Base-by-base conservation (phyloP, 2,797 vertebrate species). In the Danio albolineatus region DNA sequence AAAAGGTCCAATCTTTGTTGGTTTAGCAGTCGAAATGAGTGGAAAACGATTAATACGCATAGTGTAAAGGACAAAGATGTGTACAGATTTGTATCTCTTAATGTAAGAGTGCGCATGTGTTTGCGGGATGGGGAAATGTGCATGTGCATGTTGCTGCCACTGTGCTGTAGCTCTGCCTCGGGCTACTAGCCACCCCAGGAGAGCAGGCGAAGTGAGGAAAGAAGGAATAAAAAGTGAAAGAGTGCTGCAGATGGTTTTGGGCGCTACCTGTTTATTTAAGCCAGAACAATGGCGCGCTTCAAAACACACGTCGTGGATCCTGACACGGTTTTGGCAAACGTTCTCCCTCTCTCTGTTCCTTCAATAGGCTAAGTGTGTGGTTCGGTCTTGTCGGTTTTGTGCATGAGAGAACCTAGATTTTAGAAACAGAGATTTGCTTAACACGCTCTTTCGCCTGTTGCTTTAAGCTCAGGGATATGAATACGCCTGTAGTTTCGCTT, bases 361-460 rank as follows among this genome's bases (percentile, higher is more conserved):
- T 89, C 84, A 83, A 80, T 53, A 59, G 14, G 49, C 75, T 43
- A 76, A 86, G 82, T 91, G 91, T 92, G 91, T 90, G 90, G 86
- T 46, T 76, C 67, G 51, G 84, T 70, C 66, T 64, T 60, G 85
- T 88, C 54, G 36, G 79, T 13, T 79, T 79, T 85, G 85, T 91
- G 92, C 89, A 19, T 46, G 85, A 65, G 46, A 71, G 67, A 79
- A 73, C 76, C 57, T 69, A 59, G 57, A 71, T 79, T 46, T 39
- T 83, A 86, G 87, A 91, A 90, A 92, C 90, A 85, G 86, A 85
- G 85, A 88, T 91, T 91, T 87, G 88, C 88, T 85, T 87, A 88
- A 90, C 91, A 92, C 87, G 88, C 86, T 83, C 87, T 64, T 85
- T 90, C 81, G 82, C 88, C 89, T 91, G 89, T 91, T 90, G 86